Percentiles rank a stretch among this genome's conserved stretches.
These are phyloP conservation scores for Glareola pratincola DNA, from an alignment of 2,113 vertebrate genomes.

Conservation along the genomic window DNA sequence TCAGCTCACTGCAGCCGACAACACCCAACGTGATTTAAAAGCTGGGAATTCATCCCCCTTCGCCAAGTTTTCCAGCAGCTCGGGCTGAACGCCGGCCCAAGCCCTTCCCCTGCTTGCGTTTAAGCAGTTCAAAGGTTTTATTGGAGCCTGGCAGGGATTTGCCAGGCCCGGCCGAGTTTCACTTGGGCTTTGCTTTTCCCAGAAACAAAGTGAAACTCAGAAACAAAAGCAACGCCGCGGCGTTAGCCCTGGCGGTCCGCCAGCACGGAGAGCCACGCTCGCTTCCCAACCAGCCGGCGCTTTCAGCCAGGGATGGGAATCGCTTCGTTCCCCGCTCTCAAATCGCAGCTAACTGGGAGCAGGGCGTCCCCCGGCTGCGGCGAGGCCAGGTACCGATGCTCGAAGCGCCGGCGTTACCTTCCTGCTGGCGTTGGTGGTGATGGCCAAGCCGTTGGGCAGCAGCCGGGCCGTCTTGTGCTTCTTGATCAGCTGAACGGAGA, in stretches of 20 bases:
- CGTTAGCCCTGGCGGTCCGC: not conserved
- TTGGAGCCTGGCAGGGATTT: not conserved
- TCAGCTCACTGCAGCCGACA: not conserved
- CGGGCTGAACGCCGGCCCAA: not conserved
- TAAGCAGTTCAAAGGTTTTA: conserved; percentile 17
- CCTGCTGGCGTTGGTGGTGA: conserved; percentile 89
- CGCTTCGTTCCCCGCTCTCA: rapidly evolving
- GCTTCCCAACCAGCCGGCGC: rapidly evolving
- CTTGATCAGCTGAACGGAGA: conserved; percentile 90
- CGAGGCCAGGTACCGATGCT: rapidly evolving
- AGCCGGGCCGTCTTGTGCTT: conserved; percentile 94
- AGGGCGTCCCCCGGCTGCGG: not conserved
- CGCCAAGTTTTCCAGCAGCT: not conserved
- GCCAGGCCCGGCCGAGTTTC: not conserved
- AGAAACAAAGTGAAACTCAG: conserved; percentile 21
- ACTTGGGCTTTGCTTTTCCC: not conserved
- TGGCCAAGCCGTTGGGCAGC: conserved; percentile 91
- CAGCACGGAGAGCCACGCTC: not conserved
- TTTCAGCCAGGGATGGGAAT: not conserved
- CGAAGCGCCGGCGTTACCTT: conserved; percentile 73
- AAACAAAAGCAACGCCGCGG: not conserved
- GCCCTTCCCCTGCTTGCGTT: not conserved
- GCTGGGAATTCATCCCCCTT: not conserved
- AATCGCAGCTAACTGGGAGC: rapidly evolving
- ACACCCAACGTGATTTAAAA: not conserved